phyloP scores from a whole-genome alignment of 2,888 invertebrate genomes.

The Coenonympha arcania region DNA sequence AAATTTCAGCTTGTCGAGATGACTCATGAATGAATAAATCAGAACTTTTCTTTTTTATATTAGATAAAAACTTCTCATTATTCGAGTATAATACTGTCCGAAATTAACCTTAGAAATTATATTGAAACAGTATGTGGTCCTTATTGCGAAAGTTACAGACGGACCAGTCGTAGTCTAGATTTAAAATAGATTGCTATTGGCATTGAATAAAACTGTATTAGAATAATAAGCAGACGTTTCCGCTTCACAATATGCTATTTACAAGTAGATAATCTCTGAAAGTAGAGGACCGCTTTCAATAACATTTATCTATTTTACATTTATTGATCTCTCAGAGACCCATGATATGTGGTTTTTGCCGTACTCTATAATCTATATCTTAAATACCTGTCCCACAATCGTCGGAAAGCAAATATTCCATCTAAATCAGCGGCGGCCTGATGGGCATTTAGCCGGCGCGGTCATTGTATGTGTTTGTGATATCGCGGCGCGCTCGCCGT shows the following conservation, averaged over 20 bases:
- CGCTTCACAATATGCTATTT: slow-evolving; percentile 8
- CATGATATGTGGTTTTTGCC: slow-evolving; percentile 25
- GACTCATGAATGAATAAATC: too few species aligned
- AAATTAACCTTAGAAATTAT: too few species aligned
- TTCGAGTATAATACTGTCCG: too few species aligned
- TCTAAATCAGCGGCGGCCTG: slow-evolving; percentile 45
- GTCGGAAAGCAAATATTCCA: slow-evolving; percentile 40
- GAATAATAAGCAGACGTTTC: slow-evolving; percentile 9
- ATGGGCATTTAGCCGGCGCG: slow-evolving; percentile 57
- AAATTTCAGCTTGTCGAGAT: too few species aligned
- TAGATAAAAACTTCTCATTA: too few species aligned
- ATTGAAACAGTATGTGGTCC: neutral
- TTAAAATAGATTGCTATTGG: slow-evolving; percentile 1
- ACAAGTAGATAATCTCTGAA: slow-evolving; percentile 9
- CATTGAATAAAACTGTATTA: slow-evolving; percentile 9
- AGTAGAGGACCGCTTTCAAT: slow-evolving; percentile 5
- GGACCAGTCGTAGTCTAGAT: neutral
- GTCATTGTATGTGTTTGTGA: slow-evolving; percentile 60
- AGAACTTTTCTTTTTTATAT: too few species aligned
- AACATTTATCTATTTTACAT: slow-evolving; percentile 10
- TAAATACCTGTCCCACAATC: slow-evolving; percentile 25
- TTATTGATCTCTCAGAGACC: slow-evolving; percentile 10
- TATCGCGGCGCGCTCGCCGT: slow-evolving; percentile 52
- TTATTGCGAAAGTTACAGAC: neutral
- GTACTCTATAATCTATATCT: slow-evolving; percentile 31